Base-by-base conservation (phyloP, 2,888 invertebrate species). In the Creontiades dilutus region DNA sequence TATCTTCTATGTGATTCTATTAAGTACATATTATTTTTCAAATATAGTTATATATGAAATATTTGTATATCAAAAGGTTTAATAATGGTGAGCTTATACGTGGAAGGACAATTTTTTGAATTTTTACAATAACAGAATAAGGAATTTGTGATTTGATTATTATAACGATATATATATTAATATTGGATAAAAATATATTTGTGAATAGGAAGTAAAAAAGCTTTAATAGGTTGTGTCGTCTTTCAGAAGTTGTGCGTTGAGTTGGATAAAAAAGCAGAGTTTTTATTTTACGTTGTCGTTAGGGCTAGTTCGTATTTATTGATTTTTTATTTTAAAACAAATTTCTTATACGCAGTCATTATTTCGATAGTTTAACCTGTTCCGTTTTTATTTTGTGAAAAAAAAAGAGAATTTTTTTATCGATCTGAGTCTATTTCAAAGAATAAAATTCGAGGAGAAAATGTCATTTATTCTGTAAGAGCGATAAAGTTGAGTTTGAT, bases 161-260 rank as follows among this genome's bases (percentile, higher is more conserved):
- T 75, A 88, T 75, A 75, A 55, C 37, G 47, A 61, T 37, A 86
- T 78, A 87, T 90, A 91, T 89, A 91, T 86, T 80, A 86, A 52
- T 90, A 89, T 90, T 90, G 81, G 88, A 89, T 89, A 81, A 86
- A 89, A 91, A 86, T 91, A 90, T 91, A 90, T 91, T 90, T 91
- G 91, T 91, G 90, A 90, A 91, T 91, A 91, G 91, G 68, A 89
- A 90, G 90, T 90, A 91, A 91, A 76, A 68, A 90, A 91, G 91
- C 91, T 91, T 91, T 91, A 91, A 91, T 91, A 91, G 91, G 91
- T 91, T 90, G 91, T 91, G 91, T 91, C 91, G 91, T 91, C 91
- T 91, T 91, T 91, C 91, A 91, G 78, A 90, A 89, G 75, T 91
- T 90, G 91, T 89, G 88, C 88, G 90, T 91, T 89, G 86, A 90